Evolutionary conservation across 2,888 invertebrate species (phyloP).

Genomic region (Sarcophaga caerulescens): DNA sequence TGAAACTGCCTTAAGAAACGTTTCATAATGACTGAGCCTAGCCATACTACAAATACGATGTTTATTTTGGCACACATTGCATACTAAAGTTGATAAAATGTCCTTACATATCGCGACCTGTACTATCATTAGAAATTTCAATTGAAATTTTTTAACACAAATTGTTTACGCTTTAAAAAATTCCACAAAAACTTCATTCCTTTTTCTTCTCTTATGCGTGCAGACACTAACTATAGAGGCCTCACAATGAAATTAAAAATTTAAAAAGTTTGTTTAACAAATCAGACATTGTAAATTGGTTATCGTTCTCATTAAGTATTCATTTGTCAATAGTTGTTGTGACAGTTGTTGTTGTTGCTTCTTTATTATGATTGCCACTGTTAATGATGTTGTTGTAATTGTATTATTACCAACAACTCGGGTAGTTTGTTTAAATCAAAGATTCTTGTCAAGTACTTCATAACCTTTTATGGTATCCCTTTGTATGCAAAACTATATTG

Average conservation of each 20-base stretch:
- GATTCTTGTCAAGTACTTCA: constrained; percentile 31
- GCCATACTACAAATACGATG: no score
- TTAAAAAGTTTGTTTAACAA: neutral
- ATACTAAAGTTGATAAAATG: no score
- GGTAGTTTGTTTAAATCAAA: constrained; percentile 43
- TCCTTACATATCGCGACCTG: no score
- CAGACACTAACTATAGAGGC: no score
- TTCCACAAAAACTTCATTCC: no score
- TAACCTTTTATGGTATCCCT: constrained; percentile 40
- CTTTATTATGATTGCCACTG: neutral
- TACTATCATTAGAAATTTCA: no score
- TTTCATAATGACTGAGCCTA: no score
- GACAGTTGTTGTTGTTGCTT: neutral
- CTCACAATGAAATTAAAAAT: neutral
- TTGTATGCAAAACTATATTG: neutral
- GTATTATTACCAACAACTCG: neutral
- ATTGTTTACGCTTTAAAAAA: no score
- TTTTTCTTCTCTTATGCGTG: no score
- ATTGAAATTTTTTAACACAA: no score
- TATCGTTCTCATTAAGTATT: constrained; percentile 41
- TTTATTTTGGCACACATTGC: no score
- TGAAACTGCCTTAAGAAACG: no score
- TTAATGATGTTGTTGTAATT: neutral
- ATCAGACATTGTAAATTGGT: neutral
- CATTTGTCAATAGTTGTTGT: constrained; percentile 25